phyloP scores from a whole-genome alignment of 2,797 vertebrate genomes.

The Synanceia verrucosa region DNA sequence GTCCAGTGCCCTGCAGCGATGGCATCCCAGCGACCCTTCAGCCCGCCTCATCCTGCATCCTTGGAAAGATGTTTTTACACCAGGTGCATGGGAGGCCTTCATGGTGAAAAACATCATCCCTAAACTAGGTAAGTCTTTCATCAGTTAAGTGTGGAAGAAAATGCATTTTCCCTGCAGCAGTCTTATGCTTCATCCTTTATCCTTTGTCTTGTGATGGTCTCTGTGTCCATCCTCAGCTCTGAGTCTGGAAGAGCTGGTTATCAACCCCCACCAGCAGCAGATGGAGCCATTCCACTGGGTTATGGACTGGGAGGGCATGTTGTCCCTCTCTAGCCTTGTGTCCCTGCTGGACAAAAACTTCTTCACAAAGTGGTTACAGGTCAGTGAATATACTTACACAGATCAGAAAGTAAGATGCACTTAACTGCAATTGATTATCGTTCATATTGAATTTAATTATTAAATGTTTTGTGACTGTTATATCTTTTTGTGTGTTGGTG shows the following conservation, averaged over 20 bases:
- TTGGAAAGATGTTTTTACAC: constrained; percentile 97
- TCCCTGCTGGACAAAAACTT: constrained; percentile 96
- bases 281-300: constrained; percentile 98
- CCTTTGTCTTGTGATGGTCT: background rate
- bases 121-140: constrained; percentile 87
- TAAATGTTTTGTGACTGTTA: background rate
- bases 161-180: background rate
- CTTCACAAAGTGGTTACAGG: constrained; percentile 98
- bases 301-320: constrained; percentile 97
- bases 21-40: constrained; percentile 96
- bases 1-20: constrained; percentile 93
- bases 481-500: background rate
- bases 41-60: constrained; percentile 98
- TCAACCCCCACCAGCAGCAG: constrained; percentile 98
- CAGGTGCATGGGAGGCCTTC: constrained; percentile 97
- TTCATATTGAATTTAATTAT: background rate
- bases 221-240: constrained; percentile 80
- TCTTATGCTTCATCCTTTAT: background rate
- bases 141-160: background rate
- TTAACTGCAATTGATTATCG: background rate
- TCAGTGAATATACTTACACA: constrained; percentile 60
- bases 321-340: constrained; percentile 92
- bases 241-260: constrained; percentile 92
- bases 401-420: background rate
- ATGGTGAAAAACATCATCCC: constrained; percentile 99